Evolutionary conservation across 2,888 invertebrate species (phyloP).

Genomic region (Amphipoea oculea): DNA sequence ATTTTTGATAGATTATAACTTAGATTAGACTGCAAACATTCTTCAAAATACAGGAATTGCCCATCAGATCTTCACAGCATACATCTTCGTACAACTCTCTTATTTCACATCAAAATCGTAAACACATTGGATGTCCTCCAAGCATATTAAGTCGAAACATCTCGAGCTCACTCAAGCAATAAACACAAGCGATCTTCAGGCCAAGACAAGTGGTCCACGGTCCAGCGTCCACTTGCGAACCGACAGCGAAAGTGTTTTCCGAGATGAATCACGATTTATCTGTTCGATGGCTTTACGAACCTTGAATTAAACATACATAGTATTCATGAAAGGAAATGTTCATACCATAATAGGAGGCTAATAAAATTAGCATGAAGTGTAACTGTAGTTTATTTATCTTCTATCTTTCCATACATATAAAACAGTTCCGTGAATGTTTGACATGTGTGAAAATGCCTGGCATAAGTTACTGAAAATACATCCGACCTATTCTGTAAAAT

Average conservation of each 20-base stretch:
- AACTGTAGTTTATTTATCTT: slow-evolving; percentile 8
- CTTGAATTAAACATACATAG: slow-evolving; percentile 43
- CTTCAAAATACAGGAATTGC: background rate
- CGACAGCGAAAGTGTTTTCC: slow-evolving; percentile 68
- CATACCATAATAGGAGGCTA: slow-evolving; percentile 33
- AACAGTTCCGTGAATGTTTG: slow-evolving; percentile 9
- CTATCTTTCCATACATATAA: slow-evolving; percentile 3
- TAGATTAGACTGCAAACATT: background rate
- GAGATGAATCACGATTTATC: slow-evolving; percentile 54
- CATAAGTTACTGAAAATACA: background rate
- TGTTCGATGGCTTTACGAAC: slow-evolving; percentile 24
- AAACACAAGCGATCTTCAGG: slow-evolving; percentile 25
- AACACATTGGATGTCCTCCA: slow-evolving; percentile 12
- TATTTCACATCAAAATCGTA: slow-evolving; percentile 1
- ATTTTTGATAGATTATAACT: background rate
- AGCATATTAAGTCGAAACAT: slow-evolving; percentile 35
- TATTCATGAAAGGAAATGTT: slow-evolving; percentile 47
- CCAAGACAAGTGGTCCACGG: slow-evolving; percentile 15
- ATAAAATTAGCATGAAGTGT: slow-evolving; percentile 39
- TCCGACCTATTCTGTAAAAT: background rate
- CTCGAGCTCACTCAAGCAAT: slow-evolving; percentile 47
- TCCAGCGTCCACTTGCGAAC: slow-evolving; percentile 38
- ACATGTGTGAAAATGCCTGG: background rate
- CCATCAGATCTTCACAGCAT: background rate
- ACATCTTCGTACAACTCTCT: background rate